Percentiles rank a stretch among this genome's conserved stretches.
Evolutionary conservation across 2,797 vertebrate genomes (phyloP).

Genomic region (Halcyon leucocephala): DNA sequence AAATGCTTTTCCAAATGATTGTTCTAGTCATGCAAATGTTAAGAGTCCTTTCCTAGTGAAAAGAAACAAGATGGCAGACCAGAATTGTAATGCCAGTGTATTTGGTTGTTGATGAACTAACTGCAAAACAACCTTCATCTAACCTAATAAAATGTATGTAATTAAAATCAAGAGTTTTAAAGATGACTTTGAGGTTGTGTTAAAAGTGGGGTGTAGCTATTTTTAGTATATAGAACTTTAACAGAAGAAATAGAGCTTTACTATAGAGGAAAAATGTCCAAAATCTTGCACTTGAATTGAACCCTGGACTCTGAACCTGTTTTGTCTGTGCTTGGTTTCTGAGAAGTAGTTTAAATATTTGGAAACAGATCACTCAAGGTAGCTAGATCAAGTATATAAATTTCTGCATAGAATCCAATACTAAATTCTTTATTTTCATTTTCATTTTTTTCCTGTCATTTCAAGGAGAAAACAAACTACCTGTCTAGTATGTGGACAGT

Average conservation of each 20-base stretch:
- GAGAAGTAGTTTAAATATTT: constrained; percentile 34
- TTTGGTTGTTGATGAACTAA: not conserved
- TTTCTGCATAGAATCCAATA: not conserved
- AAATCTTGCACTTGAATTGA: constrained; percentile 23
- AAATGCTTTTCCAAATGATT: not conserved
- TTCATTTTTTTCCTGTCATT: not conserved
- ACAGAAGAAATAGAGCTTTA: not conserved
- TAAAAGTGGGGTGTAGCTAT: not conserved
- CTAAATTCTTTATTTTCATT: not conserved
- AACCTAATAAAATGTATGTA: not conserved
- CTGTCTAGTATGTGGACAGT: not conserved
- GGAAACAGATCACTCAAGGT: constrained; percentile 28
- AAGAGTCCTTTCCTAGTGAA: not conserved
- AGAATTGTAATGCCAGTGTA: not conserved
- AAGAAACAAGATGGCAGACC: not conserved
- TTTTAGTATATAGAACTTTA: not conserved
- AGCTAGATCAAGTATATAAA: constrained; percentile 1
- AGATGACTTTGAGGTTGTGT: not conserved
- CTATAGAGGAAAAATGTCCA: not conserved
- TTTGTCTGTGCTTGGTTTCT: constrained; percentile 21
- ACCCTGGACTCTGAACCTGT: not conserved
- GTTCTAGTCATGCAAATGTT: not conserved
- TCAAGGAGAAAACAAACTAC: not conserved
- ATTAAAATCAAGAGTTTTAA: not conserved
- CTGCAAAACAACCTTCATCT: not conserved